Evolutionary conservation across 2,888 invertebrate genomes (phyloP).

Genomic region (Macaria liturata): DNA sequence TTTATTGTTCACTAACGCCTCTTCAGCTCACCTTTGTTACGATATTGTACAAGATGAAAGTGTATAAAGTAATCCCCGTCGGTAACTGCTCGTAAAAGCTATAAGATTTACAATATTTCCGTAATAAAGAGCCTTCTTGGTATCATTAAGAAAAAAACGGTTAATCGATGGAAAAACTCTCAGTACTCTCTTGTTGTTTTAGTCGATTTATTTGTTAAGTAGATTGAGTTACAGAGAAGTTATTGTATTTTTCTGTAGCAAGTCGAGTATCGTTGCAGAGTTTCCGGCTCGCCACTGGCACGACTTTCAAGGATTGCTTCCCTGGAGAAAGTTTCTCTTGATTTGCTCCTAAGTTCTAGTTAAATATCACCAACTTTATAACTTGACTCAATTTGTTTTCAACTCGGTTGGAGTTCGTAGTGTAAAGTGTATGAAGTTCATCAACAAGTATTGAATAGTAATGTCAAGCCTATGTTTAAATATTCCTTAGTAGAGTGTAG

Average conservation of each 20-base stretch:
- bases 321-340: constrained; percentile 34
- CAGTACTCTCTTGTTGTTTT: constrained; percentile 23
- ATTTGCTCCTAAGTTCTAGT: constrained; percentile 31
- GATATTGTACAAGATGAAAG: constrained; percentile 23
- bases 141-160: constrained; percentile 22
- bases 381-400: constrained; percentile 16
- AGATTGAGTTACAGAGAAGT: constrained; percentile 37
- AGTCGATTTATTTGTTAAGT: constrained; percentile 18
- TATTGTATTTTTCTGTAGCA: constrained; percentile 32
- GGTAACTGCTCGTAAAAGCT: constrained; percentile 35
- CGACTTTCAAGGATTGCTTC: constrained; percentile 35
- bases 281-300: constrained; percentile 32
- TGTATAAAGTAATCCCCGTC: constrained; percentile 29
- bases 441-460: too few relatives aligned
- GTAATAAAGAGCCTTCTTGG: constrained; percentile 25
- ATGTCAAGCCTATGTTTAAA: too few relatives aligned
- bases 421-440: not conserved
- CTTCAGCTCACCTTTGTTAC: constrained; percentile 22
- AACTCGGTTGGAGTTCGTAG: constrained; percentile 5
- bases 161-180: not conserved
- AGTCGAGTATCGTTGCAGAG: constrained; percentile 25
- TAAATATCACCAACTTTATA: constrained; percentile 19
- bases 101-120: constrained; percentile 35
- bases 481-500: too few relatives aligned
- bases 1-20: constrained; percentile 26